phyloP scores from a whole-genome alignment of 2,888 invertebrate genomes.

The Sabatieria punctata region DNA sequence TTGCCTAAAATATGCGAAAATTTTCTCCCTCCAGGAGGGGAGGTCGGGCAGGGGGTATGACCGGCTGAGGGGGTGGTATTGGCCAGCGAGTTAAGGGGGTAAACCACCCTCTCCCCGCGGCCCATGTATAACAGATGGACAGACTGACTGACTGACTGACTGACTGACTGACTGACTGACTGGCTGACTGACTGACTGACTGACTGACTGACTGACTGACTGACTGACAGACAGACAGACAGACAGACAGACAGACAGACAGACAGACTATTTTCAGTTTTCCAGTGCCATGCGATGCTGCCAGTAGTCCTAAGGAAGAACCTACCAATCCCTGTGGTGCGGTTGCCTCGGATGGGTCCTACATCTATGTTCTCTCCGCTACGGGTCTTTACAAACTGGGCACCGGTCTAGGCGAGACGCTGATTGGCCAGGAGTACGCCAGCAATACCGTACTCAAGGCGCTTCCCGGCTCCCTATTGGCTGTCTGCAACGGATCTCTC shows the following conservation, averaged over 20 bases:
- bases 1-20: too few relatives aligned
- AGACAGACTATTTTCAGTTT: constrained; percentile 4
- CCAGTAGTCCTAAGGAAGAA: not conserved
- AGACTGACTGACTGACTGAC: too few relatives aligned
- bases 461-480: constrained; percentile 9
- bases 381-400: constrained; percentile 79
- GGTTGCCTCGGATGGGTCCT: constrained; percentile 73
- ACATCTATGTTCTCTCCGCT: constrained; percentile 60
- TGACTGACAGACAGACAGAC: too few relatives aligned
- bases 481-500: constrained; percentile 22
- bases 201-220: too few relatives aligned
- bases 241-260: constrained; percentile 9
- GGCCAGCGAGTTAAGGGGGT: too few relatives aligned
- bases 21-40: too few relatives aligned
- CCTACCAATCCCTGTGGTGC: constrained; percentile 16
- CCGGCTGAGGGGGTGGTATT: too few relatives aligned
- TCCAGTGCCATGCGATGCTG: not conserved
- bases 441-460: constrained; percentile 61
- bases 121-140: too few relatives aligned
- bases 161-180: too few relatives aligned
- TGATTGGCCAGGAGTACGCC: constrained; percentile 70
- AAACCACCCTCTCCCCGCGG: too few relatives aligned
- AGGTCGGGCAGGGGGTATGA: too few relatives aligned
- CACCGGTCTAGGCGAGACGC: constrained; percentile 78
- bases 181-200: too few relatives aligned